Evolutionary conservation across 2,797 vertebrate genomes (phyloP), one percentile per base, ranked within the genome.

Genomic region (Ataeniobius toweri): DNA sequence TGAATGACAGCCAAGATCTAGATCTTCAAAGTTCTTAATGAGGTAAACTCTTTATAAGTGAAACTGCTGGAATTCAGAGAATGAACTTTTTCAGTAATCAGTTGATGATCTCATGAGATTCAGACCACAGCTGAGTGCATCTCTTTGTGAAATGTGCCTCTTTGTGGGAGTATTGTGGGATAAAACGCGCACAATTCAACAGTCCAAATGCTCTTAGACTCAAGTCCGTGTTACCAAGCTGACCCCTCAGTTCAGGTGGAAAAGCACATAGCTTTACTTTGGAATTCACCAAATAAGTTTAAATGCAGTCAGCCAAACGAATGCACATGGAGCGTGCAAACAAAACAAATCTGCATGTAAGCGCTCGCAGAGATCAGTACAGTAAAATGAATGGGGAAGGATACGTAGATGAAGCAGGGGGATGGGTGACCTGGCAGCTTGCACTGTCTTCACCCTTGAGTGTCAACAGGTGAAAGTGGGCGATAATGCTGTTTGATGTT

Each of bases 401-500:
- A 59, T 72, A 20, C 5, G 16, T 16, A 78, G 61, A 65, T 65
- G 74, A 70, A 58, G 85, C 74, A 4, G 67, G 81, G 71, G 71
- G 83, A 83, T 58, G 61, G 28, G 80, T 13, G 78, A 76, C 85
- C 76, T 61, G 31, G 81, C 79, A 56, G 87, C 81, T 86, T 78
- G 59, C 68, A 81, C 83, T 87, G 87, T 93, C 94, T 92, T 91
- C 92, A 92, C 89, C 92, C 90, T 89, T 90, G 88, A 94, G 94
- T 95, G 92, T 95, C 91, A 95, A 96, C 96, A 98, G 97, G 97
- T 98, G 96, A 97, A 95, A 94, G 93, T 92, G 92, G 86, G 93
- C 84, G 94, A 96, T 95, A 94, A 96, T 94, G 59, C 90, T 91
- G 96, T 97, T 97, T 98, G 96, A 98, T 97, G 96, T 97, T 96